phyloP scores from a whole-genome alignment of 2,113 vertebrate genomes.

The Pleuronectes platessa region DNA sequence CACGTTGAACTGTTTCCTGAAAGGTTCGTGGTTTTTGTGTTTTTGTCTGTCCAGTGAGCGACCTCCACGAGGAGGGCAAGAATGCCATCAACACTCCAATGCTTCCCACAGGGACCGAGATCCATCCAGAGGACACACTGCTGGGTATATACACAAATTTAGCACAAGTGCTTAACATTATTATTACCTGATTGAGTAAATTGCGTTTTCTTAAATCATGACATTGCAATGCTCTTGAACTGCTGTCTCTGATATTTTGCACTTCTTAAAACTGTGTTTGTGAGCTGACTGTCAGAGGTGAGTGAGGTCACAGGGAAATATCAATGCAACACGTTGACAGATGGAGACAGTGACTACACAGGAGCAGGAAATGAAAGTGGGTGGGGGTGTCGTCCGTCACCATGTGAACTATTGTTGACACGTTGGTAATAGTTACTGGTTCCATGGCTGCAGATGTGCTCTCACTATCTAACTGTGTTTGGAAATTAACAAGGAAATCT shows the following conservation, averaged over 20 bases:
- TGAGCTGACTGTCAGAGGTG: conserved; percentile 1
- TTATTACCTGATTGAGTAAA: no score
- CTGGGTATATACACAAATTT: conserved; percentile 83
- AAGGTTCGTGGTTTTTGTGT: neutral
- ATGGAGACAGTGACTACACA: conserved; percentile 27
- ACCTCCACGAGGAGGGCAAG: conserved; percentile 95
- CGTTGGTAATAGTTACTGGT: neutral
- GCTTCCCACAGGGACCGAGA: conserved; percentile 81
- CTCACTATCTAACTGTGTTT: no score
- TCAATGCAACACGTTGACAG: conserved; percentile 22
- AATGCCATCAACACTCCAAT: conserved; percentile 93
- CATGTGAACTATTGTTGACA: conserved; percentile 44
- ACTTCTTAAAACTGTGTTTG: no score
- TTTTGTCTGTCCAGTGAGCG: conserved; percentile 85
- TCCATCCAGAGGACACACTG: conserved; percentile 91
- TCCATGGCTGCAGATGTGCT: neutral
- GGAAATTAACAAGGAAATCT: no score
- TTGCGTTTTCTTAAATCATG: no score
- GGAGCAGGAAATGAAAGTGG: conserved; percentile 71
- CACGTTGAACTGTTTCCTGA: neutral
- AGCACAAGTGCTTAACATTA: neutral
- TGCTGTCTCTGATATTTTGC: no score
- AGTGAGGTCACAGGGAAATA: conserved; percentile 4
- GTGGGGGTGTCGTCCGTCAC: conserved; percentile 25
- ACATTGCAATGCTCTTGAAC: no score